Conservation (phyloP, 2,888 invertebrate species). For the Phasia obesa region DNA sequence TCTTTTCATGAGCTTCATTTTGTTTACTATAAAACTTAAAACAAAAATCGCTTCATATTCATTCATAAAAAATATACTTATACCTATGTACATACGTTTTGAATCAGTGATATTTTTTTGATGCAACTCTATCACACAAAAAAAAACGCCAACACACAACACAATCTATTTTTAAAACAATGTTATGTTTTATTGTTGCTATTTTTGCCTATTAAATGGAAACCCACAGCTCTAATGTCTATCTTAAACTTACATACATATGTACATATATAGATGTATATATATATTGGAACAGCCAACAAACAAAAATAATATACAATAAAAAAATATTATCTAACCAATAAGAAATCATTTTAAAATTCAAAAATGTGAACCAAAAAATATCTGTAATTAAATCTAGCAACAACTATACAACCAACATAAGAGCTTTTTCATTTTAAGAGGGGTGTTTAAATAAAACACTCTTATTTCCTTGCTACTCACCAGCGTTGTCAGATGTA, state of each 20-base stretch:
- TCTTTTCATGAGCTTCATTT: background rate
- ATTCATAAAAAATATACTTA: conserved; percentile 27
- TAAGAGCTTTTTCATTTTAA: background rate
- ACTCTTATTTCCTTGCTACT: conserved; percentile 4
- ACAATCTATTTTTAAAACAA: conserved; percentile 40
- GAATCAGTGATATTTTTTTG: conserved; percentile 32
- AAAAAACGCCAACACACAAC: conserved; percentile 21
- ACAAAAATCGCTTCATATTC: conserved; percentile 21
- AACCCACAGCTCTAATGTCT: background rate
- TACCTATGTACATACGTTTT: background rate
- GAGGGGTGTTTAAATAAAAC: conserved; percentile 32
- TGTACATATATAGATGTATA: background rate
- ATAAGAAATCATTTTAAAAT: conserved; percentile 65
- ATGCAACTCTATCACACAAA: background rate
- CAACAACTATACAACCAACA: conserved; percentile 11
- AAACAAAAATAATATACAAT: conserved; percentile 28
- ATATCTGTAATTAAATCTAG: conserved; percentile 9
- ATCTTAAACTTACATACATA: background rate
- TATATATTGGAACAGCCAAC: background rate
- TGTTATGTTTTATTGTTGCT: background rate
- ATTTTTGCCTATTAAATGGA: background rate
- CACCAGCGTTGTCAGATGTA: no score
- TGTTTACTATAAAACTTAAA: background rate
- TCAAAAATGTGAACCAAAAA: conserved; percentile 38
- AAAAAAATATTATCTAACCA: conserved; percentile 63